phyloP scores from a whole-genome alignment of 2,113 vertebrate species.

The Seriola quinqueradiata region DNA sequence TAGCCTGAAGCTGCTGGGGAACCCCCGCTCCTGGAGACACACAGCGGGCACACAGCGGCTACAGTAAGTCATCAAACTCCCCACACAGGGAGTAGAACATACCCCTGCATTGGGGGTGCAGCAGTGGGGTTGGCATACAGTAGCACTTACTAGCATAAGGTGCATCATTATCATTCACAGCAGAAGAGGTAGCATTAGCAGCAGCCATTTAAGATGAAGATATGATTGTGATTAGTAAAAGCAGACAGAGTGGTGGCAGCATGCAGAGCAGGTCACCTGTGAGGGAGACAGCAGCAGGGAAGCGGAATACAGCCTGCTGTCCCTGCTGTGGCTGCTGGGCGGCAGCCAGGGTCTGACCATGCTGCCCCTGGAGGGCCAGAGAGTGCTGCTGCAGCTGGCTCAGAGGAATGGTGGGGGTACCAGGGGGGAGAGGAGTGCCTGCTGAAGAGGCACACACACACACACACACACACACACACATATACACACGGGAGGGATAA shows the following conservation, averaged over 20 bases:
- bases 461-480: conserved; percentile 24
- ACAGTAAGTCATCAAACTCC: conserved; percentile 20
- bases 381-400: conserved; percentile 86
- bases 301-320: conserved; percentile 87
- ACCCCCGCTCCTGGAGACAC: conserved; percentile 88
- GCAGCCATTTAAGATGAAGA: conserved; percentile 16
- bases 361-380: conserved; percentile 85
- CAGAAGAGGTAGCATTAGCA: conserved; percentile 34
- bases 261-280: conserved; percentile 82
- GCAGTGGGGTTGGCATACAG: conserved; percentile 11
- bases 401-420: conserved; percentile 87
- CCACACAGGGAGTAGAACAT: background rate
- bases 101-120: background rate
- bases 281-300: conserved; percentile 86
- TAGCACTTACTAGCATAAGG: background rate
- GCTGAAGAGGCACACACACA: conserved; percentile 60
- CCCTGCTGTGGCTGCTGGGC: conserved; percentile 81
- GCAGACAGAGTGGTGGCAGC: conserved; percentile 43
- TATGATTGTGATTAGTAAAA: conserved; percentile 13
- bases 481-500: background rate
- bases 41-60: conserved; percentile 52
- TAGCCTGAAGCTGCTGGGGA: conserved; percentile 95
- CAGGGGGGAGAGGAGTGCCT: conserved; percentile 85
- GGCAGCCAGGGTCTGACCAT: conserved; percentile 73
- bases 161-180: conserved; percentile 12